Evolutionary conservation across 2,888 invertebrate species (phyloP).

Genomic region (Leucoptera coffeella): DNA sequence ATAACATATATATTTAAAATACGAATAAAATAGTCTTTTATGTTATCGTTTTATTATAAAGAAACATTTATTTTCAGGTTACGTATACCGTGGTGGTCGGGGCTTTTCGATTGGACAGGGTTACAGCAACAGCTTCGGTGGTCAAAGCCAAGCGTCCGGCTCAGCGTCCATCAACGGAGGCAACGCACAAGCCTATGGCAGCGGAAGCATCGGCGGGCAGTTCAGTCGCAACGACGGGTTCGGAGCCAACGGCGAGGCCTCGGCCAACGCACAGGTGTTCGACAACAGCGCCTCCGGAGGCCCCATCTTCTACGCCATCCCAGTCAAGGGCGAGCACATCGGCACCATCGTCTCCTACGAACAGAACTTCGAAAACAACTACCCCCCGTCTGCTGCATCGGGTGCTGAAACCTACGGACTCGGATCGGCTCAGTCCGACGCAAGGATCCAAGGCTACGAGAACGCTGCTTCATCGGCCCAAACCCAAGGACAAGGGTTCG

Average conservation of each 20-base stretch:
- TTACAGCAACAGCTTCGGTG: constrained; percentile 16
- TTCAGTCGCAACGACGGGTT: constrained; percentile 15
- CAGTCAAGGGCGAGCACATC: constrained; percentile 14
- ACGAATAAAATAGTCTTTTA: neutral
- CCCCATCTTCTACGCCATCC: constrained; percentile 17
- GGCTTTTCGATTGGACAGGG: constrained; percentile 22
- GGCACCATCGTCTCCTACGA: constrained; percentile 25
- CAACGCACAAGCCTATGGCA: constrained; percentile 17
- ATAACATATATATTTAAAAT: no score
- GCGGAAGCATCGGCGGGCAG: constrained; percentile 11
- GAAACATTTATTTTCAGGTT: constrained; percentile 12
- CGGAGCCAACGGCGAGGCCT: constrained; percentile 8
- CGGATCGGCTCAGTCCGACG: constrained; percentile 7
- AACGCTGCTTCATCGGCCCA: constrained; percentile 21
- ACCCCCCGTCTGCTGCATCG: constrained; percentile 9
- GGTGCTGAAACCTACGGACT: constrained; percentile 22
- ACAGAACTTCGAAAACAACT: constrained; percentile 21
- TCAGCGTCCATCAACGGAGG: constrained; percentile 17
- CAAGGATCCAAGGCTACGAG: constrained; percentile 16
- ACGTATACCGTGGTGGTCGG: constrained; percentile 26
- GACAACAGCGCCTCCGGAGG: constrained; percentile 9
- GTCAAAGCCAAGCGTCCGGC: constrained; percentile 16
- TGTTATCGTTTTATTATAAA: constrained; percentile 1
- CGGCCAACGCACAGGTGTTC: neutral
- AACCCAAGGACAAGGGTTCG: constrained; percentile 15